Conservation (phyloP, 2,888 invertebrate species). For the Eucriotettix oculatus region DNA sequence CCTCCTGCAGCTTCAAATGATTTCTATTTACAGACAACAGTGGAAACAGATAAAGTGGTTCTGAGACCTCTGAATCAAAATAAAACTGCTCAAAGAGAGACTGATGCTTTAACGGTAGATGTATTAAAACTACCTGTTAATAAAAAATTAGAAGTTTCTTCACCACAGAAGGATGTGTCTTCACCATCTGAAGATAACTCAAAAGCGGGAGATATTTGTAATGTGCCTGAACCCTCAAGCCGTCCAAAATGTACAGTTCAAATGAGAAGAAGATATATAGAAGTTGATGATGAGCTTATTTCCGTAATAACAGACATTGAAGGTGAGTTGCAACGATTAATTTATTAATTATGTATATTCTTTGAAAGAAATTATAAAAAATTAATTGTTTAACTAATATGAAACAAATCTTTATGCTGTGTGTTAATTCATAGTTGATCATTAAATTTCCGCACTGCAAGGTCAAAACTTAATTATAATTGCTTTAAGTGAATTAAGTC, state of each 20-base stretch:
- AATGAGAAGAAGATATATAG: constrained; percentile 48
- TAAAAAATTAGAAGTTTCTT: constrained; percentile 1
- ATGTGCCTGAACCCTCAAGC: not conserved
- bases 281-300: constrained; percentile 52
- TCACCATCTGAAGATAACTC: not conserved
- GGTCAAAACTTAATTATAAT: too few relatives aligned
- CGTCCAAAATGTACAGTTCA: constrained; percentile 38
- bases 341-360: too few relatives aligned
- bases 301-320: constrained; percentile 56
- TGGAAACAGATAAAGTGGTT: constrained; percentile 22
- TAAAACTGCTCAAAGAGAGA: constrained; percentile 8
- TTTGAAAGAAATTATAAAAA: too few relatives aligned
- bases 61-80: constrained; percentile 21
- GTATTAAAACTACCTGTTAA: constrained; percentile 1
- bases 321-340: constrained; percentile 27
- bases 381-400: too few relatives aligned
- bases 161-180: constrained; percentile 1
- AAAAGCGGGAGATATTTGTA: not conserved
- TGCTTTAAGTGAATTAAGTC: too few relatives aligned
- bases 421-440: too few relatives aligned
- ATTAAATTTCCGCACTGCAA: too few relatives aligned
- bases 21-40: not conserved
- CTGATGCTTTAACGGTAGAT: constrained; percentile 4
- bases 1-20: not conserved
- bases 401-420: too few relatives aligned